Evolutionary conservation across 2,113 vertebrate genomes (phyloP).

Genomic region (Sapayoa aenigma): DNA sequence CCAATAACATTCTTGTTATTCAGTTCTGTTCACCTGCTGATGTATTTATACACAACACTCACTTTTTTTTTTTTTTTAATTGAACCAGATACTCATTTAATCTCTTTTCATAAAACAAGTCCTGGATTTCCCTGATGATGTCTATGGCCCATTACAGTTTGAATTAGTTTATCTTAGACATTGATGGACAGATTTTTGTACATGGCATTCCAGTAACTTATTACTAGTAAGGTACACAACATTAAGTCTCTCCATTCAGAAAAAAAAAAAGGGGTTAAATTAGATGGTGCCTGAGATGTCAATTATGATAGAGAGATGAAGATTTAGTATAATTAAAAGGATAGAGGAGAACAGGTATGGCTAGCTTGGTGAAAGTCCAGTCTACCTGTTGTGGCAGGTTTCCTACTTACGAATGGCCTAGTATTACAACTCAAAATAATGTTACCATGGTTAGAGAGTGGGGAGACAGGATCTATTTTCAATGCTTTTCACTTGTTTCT

Average conservation of each 20-base stretch:
- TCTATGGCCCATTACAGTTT: background rate
- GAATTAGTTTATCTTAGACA: background rate
- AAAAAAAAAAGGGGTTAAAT: background rate
- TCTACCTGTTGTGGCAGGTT: background rate
- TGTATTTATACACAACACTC: background rate
- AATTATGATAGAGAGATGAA: background rate
- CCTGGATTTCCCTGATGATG: background rate
- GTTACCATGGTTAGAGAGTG: background rate
- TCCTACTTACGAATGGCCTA: background rate
- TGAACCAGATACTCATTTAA: background rate
- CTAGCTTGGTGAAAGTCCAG: background rate
- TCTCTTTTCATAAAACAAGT: background rate
- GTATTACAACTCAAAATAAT: background rate
- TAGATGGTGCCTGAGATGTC: background rate
- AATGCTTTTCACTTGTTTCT: background rate
- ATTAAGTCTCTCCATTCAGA: background rate
- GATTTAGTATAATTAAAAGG: background rate
- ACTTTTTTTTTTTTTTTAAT: background rate
- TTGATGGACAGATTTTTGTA: background rate
- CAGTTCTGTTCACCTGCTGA: background rate
- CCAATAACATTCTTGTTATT: background rate
- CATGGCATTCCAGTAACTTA: background rate
- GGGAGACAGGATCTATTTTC: background rate
- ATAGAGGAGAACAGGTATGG: background rate
- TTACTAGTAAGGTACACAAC: background rate